These are phyloP conservation scores for Thamnophis elegans DNA, from an alignment of 2,797 vertebrate genomes.

Conservation along the genomic window DNA sequence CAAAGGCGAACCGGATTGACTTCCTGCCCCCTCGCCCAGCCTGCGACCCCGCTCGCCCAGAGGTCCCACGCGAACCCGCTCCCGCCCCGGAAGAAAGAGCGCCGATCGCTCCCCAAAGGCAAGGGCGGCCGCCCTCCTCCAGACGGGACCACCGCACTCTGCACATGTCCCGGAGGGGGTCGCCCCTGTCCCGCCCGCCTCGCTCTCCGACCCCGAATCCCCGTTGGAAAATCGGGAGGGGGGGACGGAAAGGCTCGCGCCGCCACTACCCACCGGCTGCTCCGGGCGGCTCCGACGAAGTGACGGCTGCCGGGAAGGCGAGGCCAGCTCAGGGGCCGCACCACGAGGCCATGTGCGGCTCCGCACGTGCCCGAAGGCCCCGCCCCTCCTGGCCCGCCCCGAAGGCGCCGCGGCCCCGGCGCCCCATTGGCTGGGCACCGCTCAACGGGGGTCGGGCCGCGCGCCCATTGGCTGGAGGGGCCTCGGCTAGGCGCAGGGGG, in stretches of 20 bases:
- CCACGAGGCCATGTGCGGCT: not conserved
- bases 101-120: not conserved
- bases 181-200: not conserved
- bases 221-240: not conserved
- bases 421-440: not conserved
- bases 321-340: not conserved
- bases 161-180: not conserved
- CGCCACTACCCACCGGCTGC: not conserved
- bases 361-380: not conserved
- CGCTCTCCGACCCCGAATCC: not conserved
- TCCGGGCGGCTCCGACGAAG: not conserved
- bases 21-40: not conserved
- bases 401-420: not conserved
- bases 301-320: not conserved
- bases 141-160: not conserved
- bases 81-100: not conserved
- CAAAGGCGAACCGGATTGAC: not conserved
- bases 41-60: not conserved
- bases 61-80: not conserved
- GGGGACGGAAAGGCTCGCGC: not conserved
- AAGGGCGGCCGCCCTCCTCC: not conserved
- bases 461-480: too few relatives aligned
- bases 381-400: not conserved
- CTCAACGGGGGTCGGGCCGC: not conserved
- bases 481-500: not conserved